Percentiles rank a stretch among this genome's conserved stretches.
Conservation (phyloP, 23 tunicate genomes). For the Trididemnum clinides region DNA sequence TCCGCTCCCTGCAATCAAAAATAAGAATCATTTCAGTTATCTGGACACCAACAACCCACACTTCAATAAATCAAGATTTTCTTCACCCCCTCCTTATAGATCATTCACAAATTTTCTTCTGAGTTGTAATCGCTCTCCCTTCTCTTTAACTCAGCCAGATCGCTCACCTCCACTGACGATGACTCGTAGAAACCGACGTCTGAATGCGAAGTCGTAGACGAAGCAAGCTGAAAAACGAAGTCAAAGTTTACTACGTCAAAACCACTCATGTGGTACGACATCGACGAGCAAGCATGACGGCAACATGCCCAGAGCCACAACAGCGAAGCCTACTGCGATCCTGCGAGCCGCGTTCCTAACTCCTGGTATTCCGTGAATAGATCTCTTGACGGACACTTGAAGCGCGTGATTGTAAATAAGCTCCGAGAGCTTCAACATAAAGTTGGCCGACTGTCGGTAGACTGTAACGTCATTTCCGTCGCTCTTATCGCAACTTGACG, state of each 20-base stretch:
- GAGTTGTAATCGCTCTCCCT: no score
- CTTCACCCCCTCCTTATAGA: no score
- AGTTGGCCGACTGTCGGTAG: slow-evolving; percentile 91
- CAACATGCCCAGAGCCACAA: no score
- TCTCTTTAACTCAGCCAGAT: background rate
- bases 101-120: no score
- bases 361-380: slow-evolving; percentile 41
- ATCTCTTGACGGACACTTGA: slow-evolving; percentile 75
- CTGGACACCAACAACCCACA: no score
- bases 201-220: slow-evolving; percentile 40
- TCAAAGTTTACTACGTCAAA: background rate
- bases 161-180: slow-evolving; percentile 58
- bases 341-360: slow-evolving; percentile 28
- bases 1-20: no score
- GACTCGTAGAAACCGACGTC: slow-evolving; percentile 82
- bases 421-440: slow-evolving; percentile 89
- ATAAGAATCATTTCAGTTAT: no score
- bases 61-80: no score
- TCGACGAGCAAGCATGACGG: background rate
- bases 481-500: background rate
- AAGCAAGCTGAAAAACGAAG: slow-evolving; percentile 13
- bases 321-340: slow-evolving; percentile 33
- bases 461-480: slow-evolving; percentile 68
- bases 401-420: slow-evolving; percentile 91
- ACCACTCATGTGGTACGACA: background rate